Conservation (phyloP, 2,797 vertebrate species). For the Pseudochromis fuscus region DNA sequence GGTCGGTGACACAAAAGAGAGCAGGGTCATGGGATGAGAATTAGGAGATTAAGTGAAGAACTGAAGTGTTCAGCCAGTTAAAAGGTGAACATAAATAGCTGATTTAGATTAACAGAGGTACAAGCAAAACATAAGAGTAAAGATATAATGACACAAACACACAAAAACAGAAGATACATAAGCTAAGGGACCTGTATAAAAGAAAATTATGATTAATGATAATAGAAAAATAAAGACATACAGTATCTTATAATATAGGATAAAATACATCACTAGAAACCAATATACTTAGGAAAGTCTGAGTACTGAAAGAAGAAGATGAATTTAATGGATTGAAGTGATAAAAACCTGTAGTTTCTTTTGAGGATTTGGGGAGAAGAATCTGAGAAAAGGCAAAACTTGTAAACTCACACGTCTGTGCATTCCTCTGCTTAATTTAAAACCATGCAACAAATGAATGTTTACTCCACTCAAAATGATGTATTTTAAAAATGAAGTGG, state of each 20-base stretch:
- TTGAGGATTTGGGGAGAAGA: constrained; percentile 20
- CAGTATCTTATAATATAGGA: constrained; percentile 34
- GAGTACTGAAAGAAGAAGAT: constrained; percentile 13
- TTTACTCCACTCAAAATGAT: constrained; percentile 5
- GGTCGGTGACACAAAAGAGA: constrained; percentile 43
- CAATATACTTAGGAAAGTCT: constrained; percentile 14
- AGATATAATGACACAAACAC: constrained; percentile 15
- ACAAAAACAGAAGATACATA: not conserved
- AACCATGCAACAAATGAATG: constrained; percentile 30
- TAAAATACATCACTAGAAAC: constrained; percentile 32
- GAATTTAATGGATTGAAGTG: constrained; percentile 16
- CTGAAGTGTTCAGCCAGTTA: constrained; percentile 40
- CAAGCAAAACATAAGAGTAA: constrained; percentile 28
- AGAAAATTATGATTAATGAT: constrained; percentile 24
- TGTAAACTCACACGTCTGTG: constrained; percentile 50
- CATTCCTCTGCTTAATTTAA: constrained; percentile 37
- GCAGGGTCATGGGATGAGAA: constrained; percentile 62
- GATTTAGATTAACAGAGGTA: constrained; percentile 24
- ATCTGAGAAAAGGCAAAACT: constrained; percentile 40
- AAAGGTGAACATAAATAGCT: constrained; percentile 36
- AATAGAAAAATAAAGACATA: constrained; percentile 61
- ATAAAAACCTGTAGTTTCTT: constrained; percentile 34
- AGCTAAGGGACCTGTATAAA: constrained; percentile 6
- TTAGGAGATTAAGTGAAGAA: constrained; percentile 53
- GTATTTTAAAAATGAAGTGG: constrained; percentile 14